Base-by-base conservation (phyloP, 2,113 vertebrate species). In the Percina caprodes region DNA sequence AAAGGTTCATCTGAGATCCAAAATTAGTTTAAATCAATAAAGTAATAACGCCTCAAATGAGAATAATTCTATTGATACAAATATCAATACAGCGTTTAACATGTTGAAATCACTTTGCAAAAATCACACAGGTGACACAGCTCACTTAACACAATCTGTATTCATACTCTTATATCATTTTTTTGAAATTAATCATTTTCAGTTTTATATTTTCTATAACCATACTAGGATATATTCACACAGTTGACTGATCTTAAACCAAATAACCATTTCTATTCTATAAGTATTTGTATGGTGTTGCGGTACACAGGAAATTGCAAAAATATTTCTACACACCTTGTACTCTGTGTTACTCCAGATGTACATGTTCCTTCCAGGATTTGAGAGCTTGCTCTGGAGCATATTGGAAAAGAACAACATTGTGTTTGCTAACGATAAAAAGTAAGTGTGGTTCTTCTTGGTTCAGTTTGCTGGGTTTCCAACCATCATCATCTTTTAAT, bases 391-490 rank as follows among this genome's bases (percentile, higher is more conserved):
- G 2, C 45, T 97, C 23, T 83, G 93, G 91, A 93, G 96, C 85
- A 82, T 96, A 0, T 1, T 97, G 30, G 94, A 92, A 11, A 91
- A 69, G 79, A 95, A 91, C 54, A 81, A 92, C 70, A 88, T 97
- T 19, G 83, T 89, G 76, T 97, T 97, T 75, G 46, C 81, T 23
- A 97, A 80, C 0, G 93, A 97, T 3, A 85, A 96, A 88, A 98
- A 98, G 97, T 97, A 94, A 42, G 39, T 42, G 39, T 2, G 0
- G 39, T 42, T 42, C 39, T 42, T 3, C 39, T 42, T 42, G 39
- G 39, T 42, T 45, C 2, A 14, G 42, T 24, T 45, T 23, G 51
- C 14, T 9, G 54, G 23, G 45, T 52, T 71, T 56, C 14, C 5
- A 42, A 26, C 21, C 21, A 39, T 39, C 7, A 7, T 3, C 26